These are phyloP conservation scores for Mercenaria mercenaria DNA, from an alignment of 1,140 invertebrate species.

Conservation along the genomic window DNA sequence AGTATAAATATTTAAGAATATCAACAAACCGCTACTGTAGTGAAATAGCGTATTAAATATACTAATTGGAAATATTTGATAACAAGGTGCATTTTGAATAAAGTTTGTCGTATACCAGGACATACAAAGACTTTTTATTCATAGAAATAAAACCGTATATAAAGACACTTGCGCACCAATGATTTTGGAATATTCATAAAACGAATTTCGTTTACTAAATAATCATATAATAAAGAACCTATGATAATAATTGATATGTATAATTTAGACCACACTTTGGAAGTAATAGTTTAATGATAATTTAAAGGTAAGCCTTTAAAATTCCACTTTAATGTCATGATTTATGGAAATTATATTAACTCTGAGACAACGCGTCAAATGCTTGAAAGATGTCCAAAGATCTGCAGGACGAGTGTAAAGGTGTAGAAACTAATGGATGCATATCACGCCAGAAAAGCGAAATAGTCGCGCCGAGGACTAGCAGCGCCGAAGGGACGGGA, in stretches of 20 bases:
- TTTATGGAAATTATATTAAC: too few relatives aligned
- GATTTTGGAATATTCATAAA: background rate
- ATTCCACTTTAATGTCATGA: too few relatives aligned
- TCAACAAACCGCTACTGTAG: background rate
- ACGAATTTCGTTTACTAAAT: too few relatives aligned
- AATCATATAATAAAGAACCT: too few relatives aligned
- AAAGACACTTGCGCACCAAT: background rate
- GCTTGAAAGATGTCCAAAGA: background rate
- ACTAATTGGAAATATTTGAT: background rate
- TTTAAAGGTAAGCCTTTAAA: too few relatives aligned
- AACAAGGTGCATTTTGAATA: background rate
- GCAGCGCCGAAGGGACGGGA: background rate
- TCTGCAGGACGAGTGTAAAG: background rate
- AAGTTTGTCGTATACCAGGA: background rate
- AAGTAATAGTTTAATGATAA: too few relatives aligned
- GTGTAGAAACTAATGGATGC: background rate
- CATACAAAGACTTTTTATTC: background rate
- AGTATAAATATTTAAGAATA: conserved; percentile 5
- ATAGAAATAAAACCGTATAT: background rate
- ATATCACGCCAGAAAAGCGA: conserved; percentile 28
- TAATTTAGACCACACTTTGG: too few relatives aligned
- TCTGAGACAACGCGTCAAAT: too few relatives aligned
- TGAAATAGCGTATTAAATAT: background rate
- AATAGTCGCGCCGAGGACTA: background rate
- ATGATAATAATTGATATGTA: too few relatives aligned